These are phyloP conservation scores for Stictocephala bisonia DNA, from an alignment of 2,888 invertebrate species.

Conservation along the genomic window DNA sequence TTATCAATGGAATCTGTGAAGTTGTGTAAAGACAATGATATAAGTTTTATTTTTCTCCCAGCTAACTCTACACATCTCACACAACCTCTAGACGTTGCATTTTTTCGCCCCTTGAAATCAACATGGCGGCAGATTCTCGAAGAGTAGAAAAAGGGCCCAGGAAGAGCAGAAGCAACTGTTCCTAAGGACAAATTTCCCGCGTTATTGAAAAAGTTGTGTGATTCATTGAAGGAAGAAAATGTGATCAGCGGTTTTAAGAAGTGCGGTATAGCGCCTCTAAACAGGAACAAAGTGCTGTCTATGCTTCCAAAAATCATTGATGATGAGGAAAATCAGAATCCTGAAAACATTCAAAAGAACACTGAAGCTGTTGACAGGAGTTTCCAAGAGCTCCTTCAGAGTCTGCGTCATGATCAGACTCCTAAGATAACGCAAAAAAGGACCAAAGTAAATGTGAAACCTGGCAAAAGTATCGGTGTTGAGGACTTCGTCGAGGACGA, in stretches of 20 bases:
- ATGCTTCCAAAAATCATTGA: conserved; percentile 41
- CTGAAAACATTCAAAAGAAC: conserved; percentile 22
- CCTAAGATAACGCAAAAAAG: conserved; percentile 30
- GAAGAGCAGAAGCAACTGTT: conserved; percentile 26
- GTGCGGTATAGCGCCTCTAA: conserved; percentile 47
- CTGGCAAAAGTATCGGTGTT: conserved; percentile 41
- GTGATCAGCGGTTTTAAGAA: conserved; percentile 44
- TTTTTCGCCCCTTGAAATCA: conserved; percentile 52
- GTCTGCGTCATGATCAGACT: conserved; percentile 34
- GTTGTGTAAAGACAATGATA: conserved; percentile 61
- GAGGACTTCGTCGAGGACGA: conserved; percentile 37
- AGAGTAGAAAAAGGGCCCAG: conserved; percentile 48
- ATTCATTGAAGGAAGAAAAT: conserved; percentile 35
- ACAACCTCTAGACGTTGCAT: conserved; percentile 54
- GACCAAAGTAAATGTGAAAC: conserved; percentile 34
- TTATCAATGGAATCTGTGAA: conserved; percentile 40
- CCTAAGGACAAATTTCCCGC: conserved; percentile 43
- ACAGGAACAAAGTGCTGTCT: conserved; percentile 41
- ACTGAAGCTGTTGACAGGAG: conserved; percentile 34
- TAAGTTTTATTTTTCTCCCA: conserved; percentile 55
- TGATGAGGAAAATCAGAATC: conserved; percentile 32
- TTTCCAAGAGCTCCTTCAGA: conserved; percentile 39
- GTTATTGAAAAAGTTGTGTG: conserved; percentile 17
- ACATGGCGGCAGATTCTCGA: conserved; percentile 49
- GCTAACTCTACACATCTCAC: conserved; percentile 52